Conservation (phyloP, 2,113 vertebrate genomes). For the Nerophis ophidion region DNA sequence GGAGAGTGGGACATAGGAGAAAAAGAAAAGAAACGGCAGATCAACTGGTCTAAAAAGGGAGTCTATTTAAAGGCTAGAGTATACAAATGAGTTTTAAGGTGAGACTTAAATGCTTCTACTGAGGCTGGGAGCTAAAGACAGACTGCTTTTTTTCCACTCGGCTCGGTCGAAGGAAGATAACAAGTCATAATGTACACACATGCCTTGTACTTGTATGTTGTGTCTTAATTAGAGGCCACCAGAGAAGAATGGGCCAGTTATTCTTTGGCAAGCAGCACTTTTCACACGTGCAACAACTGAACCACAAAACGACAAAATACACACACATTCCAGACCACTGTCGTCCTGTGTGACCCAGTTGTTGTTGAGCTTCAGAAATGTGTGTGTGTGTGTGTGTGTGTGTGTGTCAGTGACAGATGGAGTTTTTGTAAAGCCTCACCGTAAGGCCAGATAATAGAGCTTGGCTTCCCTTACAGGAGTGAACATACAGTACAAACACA, state of each 20-base stretch:
- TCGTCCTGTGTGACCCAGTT: slow-evolving; percentile 55
- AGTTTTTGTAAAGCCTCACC: slow-evolving; percentile 39
- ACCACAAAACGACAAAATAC: background rate
- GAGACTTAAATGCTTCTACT: too few relatives aligned
- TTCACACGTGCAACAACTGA: background rate
- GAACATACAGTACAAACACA: slow-evolving; percentile 6
- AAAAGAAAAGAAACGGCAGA: too few relatives aligned
- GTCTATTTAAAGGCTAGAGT: too few relatives aligned
- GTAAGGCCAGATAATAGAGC: slow-evolving; percentile 54
- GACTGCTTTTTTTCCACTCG: background rate
- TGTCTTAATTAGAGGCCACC: background rate
- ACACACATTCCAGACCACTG: slow-evolving; percentile 19
- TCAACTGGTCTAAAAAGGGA: too few relatives aligned
- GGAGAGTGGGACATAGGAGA: too few relatives aligned
- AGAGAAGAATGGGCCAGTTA: too few relatives aligned
- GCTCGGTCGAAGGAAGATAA: background rate
- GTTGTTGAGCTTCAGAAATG: slow-evolving; percentile 21
- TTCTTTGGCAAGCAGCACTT: background rate
- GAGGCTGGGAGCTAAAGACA: background rate
- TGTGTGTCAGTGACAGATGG: slow-evolving; percentile 55
- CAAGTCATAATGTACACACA: background rate
- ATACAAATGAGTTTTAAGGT: too few relatives aligned
- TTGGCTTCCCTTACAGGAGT: slow-evolving; percentile 39
- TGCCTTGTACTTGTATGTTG: background rate
- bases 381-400: slow-evolving; percentile 14